Evolutionary conservation across 2,113 vertebrate genomes (phyloP).

Genomic region (Myotis davidii): DNA sequence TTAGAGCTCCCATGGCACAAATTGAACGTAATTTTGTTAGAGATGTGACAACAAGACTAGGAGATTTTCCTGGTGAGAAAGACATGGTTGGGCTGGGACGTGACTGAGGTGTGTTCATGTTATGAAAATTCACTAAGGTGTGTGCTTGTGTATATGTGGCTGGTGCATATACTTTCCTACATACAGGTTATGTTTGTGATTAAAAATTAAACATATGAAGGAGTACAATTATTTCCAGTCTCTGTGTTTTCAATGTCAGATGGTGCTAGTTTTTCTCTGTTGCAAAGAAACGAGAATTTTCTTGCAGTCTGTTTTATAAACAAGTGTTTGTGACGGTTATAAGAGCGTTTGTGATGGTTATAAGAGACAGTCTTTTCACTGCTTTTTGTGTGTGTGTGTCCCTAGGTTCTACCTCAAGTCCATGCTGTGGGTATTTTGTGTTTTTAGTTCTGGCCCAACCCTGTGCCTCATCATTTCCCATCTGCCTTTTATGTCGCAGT

Average conservation of each 20-base stretch:
- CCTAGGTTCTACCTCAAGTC: not conserved
- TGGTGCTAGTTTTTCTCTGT: not conserved
- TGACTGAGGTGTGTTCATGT: not conserved
- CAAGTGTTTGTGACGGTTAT: not conserved
- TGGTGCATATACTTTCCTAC: not conserved
- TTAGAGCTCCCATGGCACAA: not conserved
- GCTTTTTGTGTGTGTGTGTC: not conserved
- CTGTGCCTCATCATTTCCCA: not conserved
- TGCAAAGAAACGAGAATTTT: constrained; percentile 4
- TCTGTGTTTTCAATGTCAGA: not conserved
- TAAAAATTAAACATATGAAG: not conserved
- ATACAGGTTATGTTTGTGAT: not conserved
- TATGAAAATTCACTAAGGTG: not conserved
- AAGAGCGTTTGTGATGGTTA: not conserved
- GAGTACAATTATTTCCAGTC: not conserved
- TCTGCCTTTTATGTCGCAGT: not conserved
- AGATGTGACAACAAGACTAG: not conserved
- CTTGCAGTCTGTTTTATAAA: not conserved
- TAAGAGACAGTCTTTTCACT: not conserved
- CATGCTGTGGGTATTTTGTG: not conserved
- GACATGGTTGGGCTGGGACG: not conserved
- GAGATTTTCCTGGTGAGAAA: not conserved
- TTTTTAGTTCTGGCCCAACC: not conserved
- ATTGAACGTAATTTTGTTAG: not conserved
- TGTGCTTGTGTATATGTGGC: not conserved